Percentiles rank a stretch among this genome's conserved stretches.
Conservation (phyloP, 2,797 vertebrate genomes). For the Falco novaeseelandiae region DNA sequence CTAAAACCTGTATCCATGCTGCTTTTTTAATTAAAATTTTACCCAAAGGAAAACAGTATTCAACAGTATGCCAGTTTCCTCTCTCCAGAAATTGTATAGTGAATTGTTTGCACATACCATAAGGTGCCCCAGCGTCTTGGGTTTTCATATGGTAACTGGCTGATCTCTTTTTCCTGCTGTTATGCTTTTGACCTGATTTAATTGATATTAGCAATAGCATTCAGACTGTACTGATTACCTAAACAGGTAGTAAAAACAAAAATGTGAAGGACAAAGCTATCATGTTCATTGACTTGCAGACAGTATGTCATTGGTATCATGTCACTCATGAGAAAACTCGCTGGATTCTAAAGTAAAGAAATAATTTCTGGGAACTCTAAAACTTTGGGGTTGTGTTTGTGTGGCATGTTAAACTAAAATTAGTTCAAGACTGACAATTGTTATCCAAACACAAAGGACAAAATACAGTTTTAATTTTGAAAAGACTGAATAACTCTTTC, state of each 20-base stretch:
- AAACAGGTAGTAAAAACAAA: conserved; percentile 68
- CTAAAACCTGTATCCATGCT: conserved; percentile 80
- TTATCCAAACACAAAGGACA: conserved; percentile 17
- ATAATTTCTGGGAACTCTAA: background rate
- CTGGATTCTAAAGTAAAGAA: conserved; percentile 11
- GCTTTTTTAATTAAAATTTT: conserved; percentile 85
- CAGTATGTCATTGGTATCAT: background rate
- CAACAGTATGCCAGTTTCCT: conserved; percentile 78
- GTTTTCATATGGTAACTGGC: conserved; percentile 74
- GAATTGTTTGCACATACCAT: conserved; percentile 81
- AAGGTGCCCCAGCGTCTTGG: conserved; percentile 77
- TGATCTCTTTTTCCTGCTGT: conserved; percentile 72
- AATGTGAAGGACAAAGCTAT: conserved; percentile 7
- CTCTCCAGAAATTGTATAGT: conserved; percentile 81
- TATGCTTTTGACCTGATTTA: conserved; percentile 80
- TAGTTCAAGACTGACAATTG: conserved; percentile 15
- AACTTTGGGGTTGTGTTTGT: background rate
- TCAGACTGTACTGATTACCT: conserved; percentile 70
- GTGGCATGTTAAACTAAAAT: conserved; percentile 44
- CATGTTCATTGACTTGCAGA: conserved; percentile 6
- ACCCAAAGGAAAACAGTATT: conserved; percentile 83
- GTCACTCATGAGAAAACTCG: background rate
- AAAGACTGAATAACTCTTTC: background rate
- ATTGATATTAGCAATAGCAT: conserved; percentile 69
- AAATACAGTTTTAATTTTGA: conserved; percentile 12